Evolutionary conservation across 2,888 invertebrate species (phyloP), one percentile per base, ranked within the genome.

Genomic region (Atrina japonica): DNA sequence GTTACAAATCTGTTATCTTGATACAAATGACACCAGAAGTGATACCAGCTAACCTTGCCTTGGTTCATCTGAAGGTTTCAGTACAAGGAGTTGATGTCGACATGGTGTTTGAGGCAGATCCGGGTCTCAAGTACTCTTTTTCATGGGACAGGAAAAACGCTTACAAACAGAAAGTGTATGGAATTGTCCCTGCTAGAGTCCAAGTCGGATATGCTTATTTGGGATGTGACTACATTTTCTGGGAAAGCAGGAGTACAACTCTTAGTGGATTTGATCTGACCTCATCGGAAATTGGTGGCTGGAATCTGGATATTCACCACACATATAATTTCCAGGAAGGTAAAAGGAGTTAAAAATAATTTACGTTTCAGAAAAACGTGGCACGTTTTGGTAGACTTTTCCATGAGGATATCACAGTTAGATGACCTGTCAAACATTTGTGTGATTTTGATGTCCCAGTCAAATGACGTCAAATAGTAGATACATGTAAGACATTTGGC

Each of bases 251-350:
- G 91, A 97, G 97, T 0, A 96, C 97, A 1, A 96, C 96, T 43
- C 91, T 99, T 83, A 96, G 97, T 90, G 98, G 98, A 25, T 97
- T 97, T 91, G 98, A 98, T 90, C 96, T 98, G 59, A 96, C 96
- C 86, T 97, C 98, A 77, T 97, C 98, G 0, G 97, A 98, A 89
- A 96, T 98, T 65, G 98, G 98, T 0, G 97, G 97, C 55, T 99
- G 98, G 98, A 97, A 98, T 60, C 92, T 99, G 65, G 96, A 99
- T 90, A 96, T 98, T 76, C 98, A 99, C 91, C 99, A 99, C 91
- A 97, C 97, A 90, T 98, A 98, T 91, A 99, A 99, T 91, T 97
- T 97, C 93, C 96, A 98, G 88, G 98, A 99, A 92, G 98, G 95
- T 95, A 90, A 41, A 16, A 14, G 25, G 25, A 25, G 11, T 2